These are phyloP conservation scores for Tragelaphus oryx DNA, from an alignment of 2,797 vertebrate genomes.

Conservation along the genomic window DNA sequence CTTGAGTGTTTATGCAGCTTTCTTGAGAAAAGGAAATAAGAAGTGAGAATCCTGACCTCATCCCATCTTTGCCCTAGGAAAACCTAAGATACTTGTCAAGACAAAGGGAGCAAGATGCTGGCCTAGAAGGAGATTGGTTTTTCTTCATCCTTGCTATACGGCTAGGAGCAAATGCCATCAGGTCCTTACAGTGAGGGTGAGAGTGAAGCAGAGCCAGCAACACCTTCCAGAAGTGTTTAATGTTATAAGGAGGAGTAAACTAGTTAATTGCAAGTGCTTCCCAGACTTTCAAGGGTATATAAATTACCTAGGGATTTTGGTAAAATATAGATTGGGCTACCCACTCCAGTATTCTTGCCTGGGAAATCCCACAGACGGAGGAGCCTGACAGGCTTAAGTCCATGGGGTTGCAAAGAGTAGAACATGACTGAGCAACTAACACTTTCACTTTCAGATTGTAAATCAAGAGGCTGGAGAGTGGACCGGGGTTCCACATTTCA, in stretches of 20 bases:
- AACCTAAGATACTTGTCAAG: background rate
- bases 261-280: background rate
- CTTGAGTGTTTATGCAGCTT: background rate
- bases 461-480: background rate
- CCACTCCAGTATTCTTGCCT: background rate
- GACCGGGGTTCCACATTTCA: background rate
- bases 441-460: background rate
- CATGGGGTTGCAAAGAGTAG: background rate
- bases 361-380: background rate
- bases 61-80: background rate
- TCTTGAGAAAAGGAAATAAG: background rate
- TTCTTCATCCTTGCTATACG: accelerated
- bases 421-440: background rate
- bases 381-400: background rate
- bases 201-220: background rate
- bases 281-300: background rate
- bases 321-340: background rate
- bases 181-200: background rate
- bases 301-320: background rate
- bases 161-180: background rate
- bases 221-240: background rate
- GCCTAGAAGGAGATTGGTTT: background rate
- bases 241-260: background rate
- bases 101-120: background rate
- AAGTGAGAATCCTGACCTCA: background rate